These are phyloP conservation scores for Labeo catla DNA, from an alignment of 2,113 vertebrate species.

Conservation along the genomic window DNA sequence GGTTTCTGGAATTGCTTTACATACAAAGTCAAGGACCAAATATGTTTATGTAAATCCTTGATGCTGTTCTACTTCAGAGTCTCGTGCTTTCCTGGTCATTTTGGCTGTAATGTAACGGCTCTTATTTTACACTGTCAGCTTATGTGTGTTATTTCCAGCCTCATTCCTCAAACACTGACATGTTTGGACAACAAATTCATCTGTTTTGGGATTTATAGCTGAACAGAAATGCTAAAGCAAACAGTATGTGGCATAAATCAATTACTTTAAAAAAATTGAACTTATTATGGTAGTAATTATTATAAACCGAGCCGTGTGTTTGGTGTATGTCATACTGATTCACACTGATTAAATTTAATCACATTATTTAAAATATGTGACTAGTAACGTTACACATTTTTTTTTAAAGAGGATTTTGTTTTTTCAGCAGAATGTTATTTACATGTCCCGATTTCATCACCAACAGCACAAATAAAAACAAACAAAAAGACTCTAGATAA, in stretches of 20 bases:
- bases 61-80: background rate
- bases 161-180: background rate
- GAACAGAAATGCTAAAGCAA: background rate
- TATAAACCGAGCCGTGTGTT: background rate
- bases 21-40: background rate
- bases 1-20: background rate
- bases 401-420: background rate
- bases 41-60: background rate
- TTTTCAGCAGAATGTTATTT: background rate
- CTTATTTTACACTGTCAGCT: background rate
- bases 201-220: background rate
- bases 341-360: no score
- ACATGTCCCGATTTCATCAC: background rate
- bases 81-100: background rate
- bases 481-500: background rate
- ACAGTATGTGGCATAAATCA: background rate
- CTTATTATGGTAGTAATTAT: background rate
- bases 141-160: background rate
- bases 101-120: background rate
- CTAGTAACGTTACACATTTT: background rate
- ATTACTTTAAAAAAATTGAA: background rate
- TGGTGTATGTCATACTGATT: background rate
- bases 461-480: background rate
- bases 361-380: background rate
- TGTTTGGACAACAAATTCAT: background rate